Conservation (phyloP, 2,888 invertebrate species). For the Sepiola atlantica region DNA sequence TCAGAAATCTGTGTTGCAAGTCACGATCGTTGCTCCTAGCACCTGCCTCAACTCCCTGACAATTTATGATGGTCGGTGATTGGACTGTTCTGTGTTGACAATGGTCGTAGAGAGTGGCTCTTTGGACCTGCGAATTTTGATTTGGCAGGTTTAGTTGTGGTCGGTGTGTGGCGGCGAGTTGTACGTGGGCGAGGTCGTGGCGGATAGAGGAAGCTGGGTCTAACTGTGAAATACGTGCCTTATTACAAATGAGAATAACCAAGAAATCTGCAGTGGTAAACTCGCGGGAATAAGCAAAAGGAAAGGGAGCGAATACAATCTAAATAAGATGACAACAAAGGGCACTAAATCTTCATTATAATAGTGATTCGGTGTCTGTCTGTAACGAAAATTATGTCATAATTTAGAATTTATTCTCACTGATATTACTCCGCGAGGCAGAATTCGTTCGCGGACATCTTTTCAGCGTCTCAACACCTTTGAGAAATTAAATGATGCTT, state of each 20-base stretch:
- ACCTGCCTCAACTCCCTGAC: not conserved
- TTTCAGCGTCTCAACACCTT: too few species aligned
- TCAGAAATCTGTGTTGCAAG: conserved; percentile 32
- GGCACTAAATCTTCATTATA: too few species aligned
- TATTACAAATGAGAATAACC: not conserved
- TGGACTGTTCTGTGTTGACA: not conserved
- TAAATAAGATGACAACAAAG: too few species aligned
- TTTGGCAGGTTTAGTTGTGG: not conserved
- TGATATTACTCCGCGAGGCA: too few species aligned
- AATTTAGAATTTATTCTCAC: too few species aligned
- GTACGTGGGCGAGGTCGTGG: not conserved
- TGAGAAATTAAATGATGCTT: too few species aligned
- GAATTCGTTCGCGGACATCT: too few species aligned
- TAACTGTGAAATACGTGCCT: not conserved
- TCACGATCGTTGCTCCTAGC: not conserved
- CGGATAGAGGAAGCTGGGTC: not conserved
- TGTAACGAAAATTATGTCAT: too few species aligned
- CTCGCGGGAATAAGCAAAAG: not conserved
- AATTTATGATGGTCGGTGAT: conserved; percentile 32
- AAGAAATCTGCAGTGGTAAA: too few species aligned
- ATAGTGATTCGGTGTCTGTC: too few species aligned
- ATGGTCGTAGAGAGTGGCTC: not conserved
- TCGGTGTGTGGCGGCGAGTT: not conserved
- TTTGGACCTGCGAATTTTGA: not conserved
- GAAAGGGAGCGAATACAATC: not conserved